Base-by-base conservation (phyloP, 2,113 vertebrate genomes). In the Trogon melanurus region DNA sequence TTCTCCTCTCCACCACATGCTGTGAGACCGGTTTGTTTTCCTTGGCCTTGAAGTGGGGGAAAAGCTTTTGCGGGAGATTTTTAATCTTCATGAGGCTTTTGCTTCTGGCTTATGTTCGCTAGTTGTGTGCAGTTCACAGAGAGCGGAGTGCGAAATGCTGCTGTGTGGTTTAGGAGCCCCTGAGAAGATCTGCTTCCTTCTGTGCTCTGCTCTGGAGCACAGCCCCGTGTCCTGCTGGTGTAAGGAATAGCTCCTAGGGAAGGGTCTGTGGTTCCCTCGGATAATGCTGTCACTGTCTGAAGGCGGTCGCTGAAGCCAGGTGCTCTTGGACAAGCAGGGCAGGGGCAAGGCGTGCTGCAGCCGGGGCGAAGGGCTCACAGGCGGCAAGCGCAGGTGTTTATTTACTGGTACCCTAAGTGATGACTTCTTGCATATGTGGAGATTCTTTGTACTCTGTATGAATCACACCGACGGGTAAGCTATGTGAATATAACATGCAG, bases 271-370 rank as follows among this genome's bases (percentile, higher is more conserved):
- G 6, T 8, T 78, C 50, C 57, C 47, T 32, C 45, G 36, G 72
- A 10, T 9, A n/a, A 8, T 0, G 0, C 34, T 5, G 2, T 1
- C 8, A 2, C 1, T 1, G 19, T 48, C 57, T 2, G 1, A n/a
- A 41, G 51, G 56, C 2, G 3, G 15, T 7, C 3, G 5, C 32
- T 53, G 82, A 25, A 88, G 12, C 13, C 2, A 2, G 10, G 10
- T 53, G 38, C 6, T 20, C 38, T 56, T 0, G 0, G 38, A 21
- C 1, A 15, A 22, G 20, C 27, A 54, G 74, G 41, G 45, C 23
- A 48, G 85, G 53, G 60, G 65, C 58, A 36, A 87, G 44, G 38
- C 44, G 82, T 8, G 5, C 53, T 75, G 66, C 21, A 71, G 60
- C 56, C 3, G 1, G 19, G 11, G 32, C n/a, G 80, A 23, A 48